Evolutionary conservation across 2,888 invertebrate genomes (phyloP).

Genomic region (Netelia inedita): DNA sequence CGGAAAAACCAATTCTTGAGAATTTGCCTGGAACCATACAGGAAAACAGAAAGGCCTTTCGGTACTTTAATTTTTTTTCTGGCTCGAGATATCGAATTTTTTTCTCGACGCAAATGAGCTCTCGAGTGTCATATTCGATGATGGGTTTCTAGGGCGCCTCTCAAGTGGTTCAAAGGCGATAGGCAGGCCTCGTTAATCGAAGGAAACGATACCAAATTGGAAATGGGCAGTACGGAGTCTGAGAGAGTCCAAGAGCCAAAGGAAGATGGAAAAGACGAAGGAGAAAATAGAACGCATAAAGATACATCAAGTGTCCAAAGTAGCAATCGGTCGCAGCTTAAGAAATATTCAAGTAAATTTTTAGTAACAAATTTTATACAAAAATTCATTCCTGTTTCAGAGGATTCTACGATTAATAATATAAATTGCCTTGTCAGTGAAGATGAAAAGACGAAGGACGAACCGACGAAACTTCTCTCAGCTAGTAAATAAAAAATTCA

Average conservation of each 20-base stretch:
- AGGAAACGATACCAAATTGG: conserved; percentile 19
- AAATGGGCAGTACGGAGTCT: conserved; percentile 23
- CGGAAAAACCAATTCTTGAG: conserved; percentile 76
- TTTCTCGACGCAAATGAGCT: background rate
- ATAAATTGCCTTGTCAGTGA: background rate
- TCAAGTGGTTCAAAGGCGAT: conserved; percentile 78
- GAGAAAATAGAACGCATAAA: conserved; percentile 44
- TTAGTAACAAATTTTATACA: background rate
- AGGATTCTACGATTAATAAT: background rate
- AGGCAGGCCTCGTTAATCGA: conserved; percentile 8
- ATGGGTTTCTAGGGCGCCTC: conserved; percentile 72
- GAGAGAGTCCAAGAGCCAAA: conserved; percentile 1
- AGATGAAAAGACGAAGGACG: conserved; percentile 82
- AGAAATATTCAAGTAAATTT: background rate
- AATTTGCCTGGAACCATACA: conserved; percentile 71
- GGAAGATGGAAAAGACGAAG: conserved; percentile 15
- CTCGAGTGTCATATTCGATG: background rate
- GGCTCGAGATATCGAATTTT: conserved; percentile 3
- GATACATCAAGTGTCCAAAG: conserved; percentile 79
- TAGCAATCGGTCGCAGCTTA: conserved; percentile 36
- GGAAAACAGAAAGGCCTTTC: conserved; percentile 78
- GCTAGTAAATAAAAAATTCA: conserved; percentile 52
- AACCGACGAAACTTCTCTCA: conserved; percentile 29
- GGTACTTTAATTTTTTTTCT: conserved; percentile 65
- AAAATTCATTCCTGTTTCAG: conserved; percentile 2